Conservation (phyloP, 2,113 vertebrate species). For the Conger conger region DNA sequence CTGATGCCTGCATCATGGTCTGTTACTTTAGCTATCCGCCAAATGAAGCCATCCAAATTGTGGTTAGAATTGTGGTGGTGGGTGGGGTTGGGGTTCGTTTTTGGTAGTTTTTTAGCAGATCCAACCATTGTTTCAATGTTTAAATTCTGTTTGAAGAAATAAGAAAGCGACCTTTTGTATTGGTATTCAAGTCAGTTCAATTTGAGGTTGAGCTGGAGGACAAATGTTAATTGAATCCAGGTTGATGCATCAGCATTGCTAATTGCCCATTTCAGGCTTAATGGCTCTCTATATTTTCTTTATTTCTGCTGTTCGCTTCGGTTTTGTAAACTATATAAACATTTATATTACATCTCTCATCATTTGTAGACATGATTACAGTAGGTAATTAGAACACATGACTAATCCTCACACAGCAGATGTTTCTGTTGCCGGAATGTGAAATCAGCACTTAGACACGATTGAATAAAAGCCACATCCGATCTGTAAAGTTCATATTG, state of each 20-base stretch:
- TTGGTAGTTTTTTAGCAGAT: no score
- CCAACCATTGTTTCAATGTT: no score
- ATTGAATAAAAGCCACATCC: neutral
- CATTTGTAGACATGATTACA: neutral
- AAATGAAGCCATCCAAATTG: no score
- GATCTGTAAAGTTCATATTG: neutral
- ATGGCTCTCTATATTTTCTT: neutral
- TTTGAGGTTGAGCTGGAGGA: neutral
- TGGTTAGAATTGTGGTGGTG: no score
- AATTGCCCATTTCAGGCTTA: no score
- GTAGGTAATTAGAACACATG: neutral
- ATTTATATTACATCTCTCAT: neutral
- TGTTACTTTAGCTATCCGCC: no score
- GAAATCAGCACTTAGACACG: neutral
- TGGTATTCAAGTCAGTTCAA: neutral
- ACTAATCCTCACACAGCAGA: neutral
- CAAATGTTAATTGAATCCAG: neutral
- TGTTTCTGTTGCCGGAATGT: neutral
- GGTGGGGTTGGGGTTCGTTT: no score
- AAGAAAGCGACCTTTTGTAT: no score
- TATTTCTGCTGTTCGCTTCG: neutral
- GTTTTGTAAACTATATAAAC: neutral
- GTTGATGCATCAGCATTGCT: neutral
- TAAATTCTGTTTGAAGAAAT: no score
- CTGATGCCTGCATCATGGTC: no score